phyloP scores from a whole-genome alignment of 92 coral and sea anemone species.

The Porites divaricata region DNA sequence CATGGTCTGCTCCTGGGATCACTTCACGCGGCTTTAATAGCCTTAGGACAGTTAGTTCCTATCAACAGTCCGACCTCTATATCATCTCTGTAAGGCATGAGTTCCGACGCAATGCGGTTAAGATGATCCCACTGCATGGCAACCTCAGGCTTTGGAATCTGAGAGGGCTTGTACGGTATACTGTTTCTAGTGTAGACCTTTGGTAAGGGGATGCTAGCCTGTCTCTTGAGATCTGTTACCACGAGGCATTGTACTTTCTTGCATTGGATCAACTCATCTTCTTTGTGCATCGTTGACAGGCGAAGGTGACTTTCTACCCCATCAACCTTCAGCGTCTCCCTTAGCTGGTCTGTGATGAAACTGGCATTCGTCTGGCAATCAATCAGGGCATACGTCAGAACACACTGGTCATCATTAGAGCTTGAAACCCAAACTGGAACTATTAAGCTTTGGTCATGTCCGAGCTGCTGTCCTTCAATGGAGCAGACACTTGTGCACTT shows the following conservation, averaged over 20 bases:
- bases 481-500: conserved; percentile 32
- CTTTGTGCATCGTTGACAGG: conserved; percentile 62
- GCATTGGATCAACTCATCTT: conserved; percentile 48
- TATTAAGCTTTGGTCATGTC: conserved; percentile 54
- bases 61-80: conserved; percentile 54
- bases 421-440: conserved; percentile 55
- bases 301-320: conserved; percentile 54
- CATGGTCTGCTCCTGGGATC: conserved; percentile 54
- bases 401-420: conserved; percentile 17
- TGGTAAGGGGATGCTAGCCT: conserved; percentile 39
- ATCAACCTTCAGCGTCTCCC: conserved; percentile 32
- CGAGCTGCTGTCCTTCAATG: conserved; percentile 52
- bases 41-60: conserved; percentile 60
- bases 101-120: conserved; percentile 38
- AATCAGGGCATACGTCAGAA: conserved; percentile 60
- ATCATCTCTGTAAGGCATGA: conserved; percentile 60
- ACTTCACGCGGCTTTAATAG: conserved; percentile 65
- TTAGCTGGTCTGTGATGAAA: conserved; percentile 54
- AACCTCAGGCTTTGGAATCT: conserved; percentile 66
- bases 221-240: conserved; percentile 28
- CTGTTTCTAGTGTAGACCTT: conserved; percentile 40
- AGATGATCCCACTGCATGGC: conserved; percentile 60
- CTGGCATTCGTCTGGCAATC: conserved; percentile 68
- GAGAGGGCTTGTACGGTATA: conserved; percentile 53
- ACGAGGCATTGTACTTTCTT: conserved; percentile 48